Evolutionary conservation across 2,888 invertebrate genomes (phyloP).

Genomic region (Coremacera marginata): DNA sequence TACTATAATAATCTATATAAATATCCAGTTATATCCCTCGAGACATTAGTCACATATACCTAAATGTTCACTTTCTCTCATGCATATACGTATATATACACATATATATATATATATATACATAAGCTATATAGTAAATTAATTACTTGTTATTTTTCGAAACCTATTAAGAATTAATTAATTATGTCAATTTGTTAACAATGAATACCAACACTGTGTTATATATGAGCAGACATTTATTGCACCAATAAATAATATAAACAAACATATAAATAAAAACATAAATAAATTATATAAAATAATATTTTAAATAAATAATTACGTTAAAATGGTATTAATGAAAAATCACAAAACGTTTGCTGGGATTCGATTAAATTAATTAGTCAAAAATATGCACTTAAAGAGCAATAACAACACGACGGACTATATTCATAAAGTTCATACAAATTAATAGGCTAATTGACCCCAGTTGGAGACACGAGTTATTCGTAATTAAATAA

Average conservation of each 20-base stretch:
- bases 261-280: neutral
- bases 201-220: neutral
- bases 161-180: neutral
- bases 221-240: conserved; percentile 1
- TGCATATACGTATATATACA: conserved; percentile 34
- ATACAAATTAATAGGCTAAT: neutral
- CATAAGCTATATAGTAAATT: neutral
- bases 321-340: too few relatives aligned
- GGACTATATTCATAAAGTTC: neutral
- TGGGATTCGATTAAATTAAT: too few relatives aligned
- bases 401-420: too few relatives aligned
- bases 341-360: too few relatives aligned
- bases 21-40: neutral
- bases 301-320: too few relatives aligned
- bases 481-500: too few relatives aligned
- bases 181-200: conserved; percentile 6
- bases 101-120: conserved; percentile 34
- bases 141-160: neutral
- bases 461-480: too few relatives aligned
- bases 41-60: conserved; percentile 33
- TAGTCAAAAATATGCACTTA: too few relatives aligned
- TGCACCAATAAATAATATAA: neutral
- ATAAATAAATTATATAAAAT: neutral
- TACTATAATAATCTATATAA: conserved; percentile 22
- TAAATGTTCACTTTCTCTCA: conserved; percentile 40